Conservation (phyloP, 2,797 vertebrate species). For the Oceanodroma leucorhoa region DNA sequence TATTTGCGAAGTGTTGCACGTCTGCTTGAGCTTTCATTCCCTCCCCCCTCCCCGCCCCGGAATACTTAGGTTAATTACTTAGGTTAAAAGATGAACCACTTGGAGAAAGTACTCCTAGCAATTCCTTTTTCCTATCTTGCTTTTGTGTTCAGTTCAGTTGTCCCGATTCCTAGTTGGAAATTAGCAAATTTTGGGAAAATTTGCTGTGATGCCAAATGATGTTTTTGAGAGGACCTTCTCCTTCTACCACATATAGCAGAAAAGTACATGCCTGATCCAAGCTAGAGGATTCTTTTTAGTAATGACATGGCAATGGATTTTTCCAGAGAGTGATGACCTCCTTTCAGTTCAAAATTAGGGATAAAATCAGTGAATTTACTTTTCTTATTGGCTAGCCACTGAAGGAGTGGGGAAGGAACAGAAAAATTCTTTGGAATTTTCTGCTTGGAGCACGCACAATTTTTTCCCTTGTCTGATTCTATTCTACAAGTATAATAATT, state of each 20-base stretch:
- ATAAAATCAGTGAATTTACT: not conserved
- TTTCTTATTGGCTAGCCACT: not conserved
- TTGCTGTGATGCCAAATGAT: not conserved
- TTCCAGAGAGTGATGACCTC: not conserved
- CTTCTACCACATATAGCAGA: not conserved
- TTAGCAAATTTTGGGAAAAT: not conserved
- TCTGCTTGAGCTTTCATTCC: not conserved
- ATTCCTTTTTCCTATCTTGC: not conserved
- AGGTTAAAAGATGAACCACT: not conserved
- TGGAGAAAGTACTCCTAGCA: not conserved
- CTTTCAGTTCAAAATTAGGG: not conserved
- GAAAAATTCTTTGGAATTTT: not conserved
- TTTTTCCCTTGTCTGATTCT: not conserved
- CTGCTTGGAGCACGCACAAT: not conserved
- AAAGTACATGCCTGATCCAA: not conserved
- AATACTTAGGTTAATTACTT: not conserved
- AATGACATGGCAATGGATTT: not conserved
- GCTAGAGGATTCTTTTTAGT: not conserved
- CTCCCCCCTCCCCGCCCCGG: rapidly evolving
- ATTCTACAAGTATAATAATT: not conserved
- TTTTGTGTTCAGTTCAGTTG: not conserved
- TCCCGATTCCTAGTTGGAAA: not conserved
- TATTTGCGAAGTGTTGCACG: rapidly evolving
- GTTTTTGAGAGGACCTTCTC: not conserved
- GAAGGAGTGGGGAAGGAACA: not conserved